Evolutionary conservation across 2,113 vertebrate genomes (phyloP).

Genomic region (Sminthopsis crassicaudata): DNA sequence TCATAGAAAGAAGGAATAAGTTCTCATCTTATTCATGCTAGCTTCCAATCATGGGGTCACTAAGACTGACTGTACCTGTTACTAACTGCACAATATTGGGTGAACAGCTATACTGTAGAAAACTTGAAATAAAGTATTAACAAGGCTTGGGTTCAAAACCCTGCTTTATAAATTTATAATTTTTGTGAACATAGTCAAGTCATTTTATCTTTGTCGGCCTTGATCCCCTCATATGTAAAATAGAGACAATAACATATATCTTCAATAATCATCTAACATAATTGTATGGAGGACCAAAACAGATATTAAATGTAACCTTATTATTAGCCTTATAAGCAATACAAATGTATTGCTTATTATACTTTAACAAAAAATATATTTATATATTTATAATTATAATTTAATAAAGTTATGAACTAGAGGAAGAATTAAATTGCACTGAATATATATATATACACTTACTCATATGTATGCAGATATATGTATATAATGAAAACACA

Average conservation of each 20-base stretch:
- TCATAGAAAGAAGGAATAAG: neutral
- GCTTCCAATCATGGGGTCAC: neutral
- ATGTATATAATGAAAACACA: too few species aligned
- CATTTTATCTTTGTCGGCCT: neutral
- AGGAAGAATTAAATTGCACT: neutral
- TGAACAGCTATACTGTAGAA: neutral
- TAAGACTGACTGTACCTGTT: neutral
- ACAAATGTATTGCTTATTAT: neutral
- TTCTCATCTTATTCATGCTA: neutral
- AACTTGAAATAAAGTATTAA: neutral
- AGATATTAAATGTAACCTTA: neutral
- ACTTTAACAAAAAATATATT: too few species aligned
- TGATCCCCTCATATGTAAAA: neutral
- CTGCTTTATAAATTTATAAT: neutral
- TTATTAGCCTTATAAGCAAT: neutral
- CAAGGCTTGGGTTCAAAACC: neutral
- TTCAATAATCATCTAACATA: neutral
- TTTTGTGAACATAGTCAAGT: neutral
- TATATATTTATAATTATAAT: too few species aligned
- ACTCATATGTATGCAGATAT: too few species aligned
- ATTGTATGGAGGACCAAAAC: neutral
- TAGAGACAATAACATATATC: neutral
- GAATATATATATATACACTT: neutral
- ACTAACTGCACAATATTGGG: neutral
- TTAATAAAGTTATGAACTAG: neutral